phyloP scores from a whole-genome alignment of 1,140 invertebrate genomes.

The Wasmannia auropunctata region DNA sequence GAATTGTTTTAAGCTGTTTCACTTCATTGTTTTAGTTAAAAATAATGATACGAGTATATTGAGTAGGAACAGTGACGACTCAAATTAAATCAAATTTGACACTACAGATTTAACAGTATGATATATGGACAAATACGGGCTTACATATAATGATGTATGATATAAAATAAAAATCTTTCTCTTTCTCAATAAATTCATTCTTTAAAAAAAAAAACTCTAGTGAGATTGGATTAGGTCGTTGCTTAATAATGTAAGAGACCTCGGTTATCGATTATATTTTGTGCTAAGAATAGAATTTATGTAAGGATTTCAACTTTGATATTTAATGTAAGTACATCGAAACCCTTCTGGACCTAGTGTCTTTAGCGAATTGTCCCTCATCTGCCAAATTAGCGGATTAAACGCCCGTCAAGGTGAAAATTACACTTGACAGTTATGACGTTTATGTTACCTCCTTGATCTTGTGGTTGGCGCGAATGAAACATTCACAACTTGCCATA shows the following conservation, averaged over 20 bases:
- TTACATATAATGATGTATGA: too few species aligned
- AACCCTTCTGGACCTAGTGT: background rate
- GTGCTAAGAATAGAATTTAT: conserved; percentile 1
- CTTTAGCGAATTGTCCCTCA: conserved; percentile 50
- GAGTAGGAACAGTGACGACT: too few species aligned
- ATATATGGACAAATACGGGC: background rate
- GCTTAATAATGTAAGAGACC: background rate
- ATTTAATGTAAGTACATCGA: conserved; percentile 11
- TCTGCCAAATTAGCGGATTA: conserved; percentile 67
- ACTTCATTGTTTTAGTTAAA: too few species aligned
- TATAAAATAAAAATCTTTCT: background rate
- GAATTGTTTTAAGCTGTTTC: too few species aligned
- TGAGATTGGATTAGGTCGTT: background rate
- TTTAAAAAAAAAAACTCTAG: background rate
- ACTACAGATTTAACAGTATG: too few species aligned
- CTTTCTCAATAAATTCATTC: background rate
- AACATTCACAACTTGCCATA: conserved; percentile 16
- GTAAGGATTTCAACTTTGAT: conserved; percentile 27
- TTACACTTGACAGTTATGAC: conserved; percentile 65
- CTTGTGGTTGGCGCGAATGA: background rate
- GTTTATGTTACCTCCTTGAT: conserved; percentile 27
- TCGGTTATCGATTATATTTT: conserved; percentile 12
- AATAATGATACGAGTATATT: too few species aligned
- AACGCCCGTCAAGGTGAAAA: conserved; percentile 55
- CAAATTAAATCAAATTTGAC: too few species aligned